phyloP scores from a whole-genome alignment of 2,113 vertebrate species.

The Pelecanoides urinatrix region DNA sequence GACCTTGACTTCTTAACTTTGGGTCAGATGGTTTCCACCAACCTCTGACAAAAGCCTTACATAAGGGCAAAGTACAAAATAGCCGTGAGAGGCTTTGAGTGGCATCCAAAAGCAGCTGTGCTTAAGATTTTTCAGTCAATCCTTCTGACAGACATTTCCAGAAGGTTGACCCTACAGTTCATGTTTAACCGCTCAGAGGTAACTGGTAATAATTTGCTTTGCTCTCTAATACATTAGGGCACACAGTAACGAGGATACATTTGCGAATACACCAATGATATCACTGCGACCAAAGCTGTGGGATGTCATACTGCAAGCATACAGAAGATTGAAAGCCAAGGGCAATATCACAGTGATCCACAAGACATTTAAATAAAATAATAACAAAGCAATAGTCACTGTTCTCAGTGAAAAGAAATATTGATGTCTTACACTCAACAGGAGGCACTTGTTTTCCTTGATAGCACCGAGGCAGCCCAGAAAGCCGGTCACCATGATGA shows the following conservation, averaged over 20 bases:
- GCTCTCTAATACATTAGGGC: not conserved
- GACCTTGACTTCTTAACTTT: not conserved
- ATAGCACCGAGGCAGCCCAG: conserved; percentile 97
- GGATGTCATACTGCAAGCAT: not conserved
- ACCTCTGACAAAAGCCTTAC: not conserved
- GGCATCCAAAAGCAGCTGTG: not conserved
- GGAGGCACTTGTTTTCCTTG: conserved; percentile 99
- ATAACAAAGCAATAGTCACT: not conserved
- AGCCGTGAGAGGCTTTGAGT: not conserved
- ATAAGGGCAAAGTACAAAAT: not conserved
- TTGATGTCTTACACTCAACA: conserved; percentile 89
- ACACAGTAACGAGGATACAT: not conserved
- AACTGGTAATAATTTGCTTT: not conserved
- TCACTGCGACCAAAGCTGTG: not conserved
- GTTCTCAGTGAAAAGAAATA: not conserved
- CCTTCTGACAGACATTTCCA: not conserved
- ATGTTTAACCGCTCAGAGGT: not conserved
- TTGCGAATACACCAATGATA: not conserved
- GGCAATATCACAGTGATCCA: not conserved
- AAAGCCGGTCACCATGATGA: conserved; percentile 97
- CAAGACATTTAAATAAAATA: not conserved
- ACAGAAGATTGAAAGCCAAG: not conserved
- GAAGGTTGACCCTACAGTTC: not conserved
- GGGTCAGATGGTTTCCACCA: not conserved
- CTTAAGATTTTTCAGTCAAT: not conserved